Evolutionary conservation across 2,888 invertebrate genomes (phyloP), one percentile per base, ranked within the genome.

Genomic region (Epinotia demarniana): DNA sequence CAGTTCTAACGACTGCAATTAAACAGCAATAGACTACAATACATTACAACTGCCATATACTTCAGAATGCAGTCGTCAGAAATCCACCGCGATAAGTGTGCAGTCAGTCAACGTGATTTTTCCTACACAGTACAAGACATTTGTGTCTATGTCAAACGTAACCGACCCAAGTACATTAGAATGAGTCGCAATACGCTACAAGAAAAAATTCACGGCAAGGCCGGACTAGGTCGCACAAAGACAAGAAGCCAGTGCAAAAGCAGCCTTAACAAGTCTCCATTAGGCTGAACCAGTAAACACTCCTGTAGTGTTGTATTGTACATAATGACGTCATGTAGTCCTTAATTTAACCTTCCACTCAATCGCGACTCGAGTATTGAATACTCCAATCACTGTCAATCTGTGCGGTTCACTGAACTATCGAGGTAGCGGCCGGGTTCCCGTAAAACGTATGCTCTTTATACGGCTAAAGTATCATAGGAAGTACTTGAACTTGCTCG

Each of bases 361-460:
- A 63, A 63, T 46, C 57, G 12, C 55, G 33, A 23, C 19, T 63
- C 19, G 23, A 60, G 58, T 27, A 69, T 39, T 69, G 68, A 69
- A 69, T 69, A 16, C 68, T 46, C 23, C 68, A 69, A 58, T 58
- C 68, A 46, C 58, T 57, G 57, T 64, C 58, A 75, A 74, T 74
- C 70, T 60, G 58, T 23, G n/a, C 53, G 46, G 75, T 75, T 75
- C 53, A 43, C 12, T 66, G 58, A 75, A 70, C 70, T 58, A 60
- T 66, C 66, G 71, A 70, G 75, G 75, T 58, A 60, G 49, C 46
- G 49, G 60, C 27, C 57, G 19, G 58, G 64, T 60, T 64, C 68
- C 57, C 57, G 23, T 46, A 69, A 69, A 55, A 43, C 18, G 66
- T 61, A 23, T 74, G 19, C 57, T 68, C 39, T 57, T 23, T 27